Conservation (phyloP, 2,113 vertebrate genomes). For the Ahaetulla prasina region DNA sequence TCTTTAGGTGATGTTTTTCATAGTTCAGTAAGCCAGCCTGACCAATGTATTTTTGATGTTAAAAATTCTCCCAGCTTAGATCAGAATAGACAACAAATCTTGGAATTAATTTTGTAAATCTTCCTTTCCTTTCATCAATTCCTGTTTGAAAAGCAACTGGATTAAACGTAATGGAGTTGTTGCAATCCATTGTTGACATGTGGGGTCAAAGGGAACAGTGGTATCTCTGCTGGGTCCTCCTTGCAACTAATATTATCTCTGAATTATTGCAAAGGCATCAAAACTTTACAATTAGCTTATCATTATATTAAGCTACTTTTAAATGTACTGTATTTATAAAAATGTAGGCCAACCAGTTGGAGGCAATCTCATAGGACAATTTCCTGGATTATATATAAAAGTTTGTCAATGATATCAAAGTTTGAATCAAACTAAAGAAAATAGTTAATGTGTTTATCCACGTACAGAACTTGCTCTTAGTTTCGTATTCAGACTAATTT, state of each 20-base stretch:
- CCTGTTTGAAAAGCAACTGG: not conserved
- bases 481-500: not conserved
- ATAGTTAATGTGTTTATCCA: not conserved
- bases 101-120: not conserved
- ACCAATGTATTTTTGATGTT: slow-evolving; percentile 32
- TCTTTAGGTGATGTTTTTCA: slow-evolving; percentile 34
- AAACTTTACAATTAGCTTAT: not conserved
- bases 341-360: not conserved
- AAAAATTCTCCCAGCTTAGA: not conserved
- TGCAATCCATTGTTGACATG: not conserved
- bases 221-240: not conserved
- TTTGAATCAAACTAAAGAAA: not conserved
- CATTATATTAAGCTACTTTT: not conserved
- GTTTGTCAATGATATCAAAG: not conserved
- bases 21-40: slow-evolving; percentile 4
- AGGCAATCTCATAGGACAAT: not conserved
- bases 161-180: not conserved
- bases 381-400: not conserved
- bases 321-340: not conserved
- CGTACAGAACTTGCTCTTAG: not conserved
- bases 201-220: slow-evolving; percentile 5
- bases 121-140: not conserved
- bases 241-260: slow-evolving; percentile 5
- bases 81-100: not conserved
- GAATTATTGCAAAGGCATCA: not conserved